Percentiles rank a stretch among this genome's conserved stretches.
phyloP scores from a whole-genome alignment of 2,888 invertebrate species.

The Tetheella fluctuosa region DNA sequence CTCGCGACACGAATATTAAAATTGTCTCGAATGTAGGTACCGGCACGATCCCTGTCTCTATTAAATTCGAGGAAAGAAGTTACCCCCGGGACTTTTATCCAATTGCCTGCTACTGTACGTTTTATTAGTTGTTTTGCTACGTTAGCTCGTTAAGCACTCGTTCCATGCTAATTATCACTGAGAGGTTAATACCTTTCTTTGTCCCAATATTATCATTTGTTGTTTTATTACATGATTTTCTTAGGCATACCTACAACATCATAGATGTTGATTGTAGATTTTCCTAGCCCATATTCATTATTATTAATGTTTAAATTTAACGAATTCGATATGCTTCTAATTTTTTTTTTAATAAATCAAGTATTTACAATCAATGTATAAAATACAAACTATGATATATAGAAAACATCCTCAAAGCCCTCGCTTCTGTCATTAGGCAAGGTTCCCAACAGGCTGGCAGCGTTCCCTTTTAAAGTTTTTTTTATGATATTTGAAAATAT shows the following conservation, averaged over 20 bases:
- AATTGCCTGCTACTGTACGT: slow-evolving; percentile 64
- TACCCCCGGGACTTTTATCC: slow-evolving; percentile 70
- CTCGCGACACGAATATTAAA: slow-evolving; percentile 75
- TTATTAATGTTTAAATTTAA: too few species aligned
- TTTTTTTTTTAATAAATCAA: too few species aligned
- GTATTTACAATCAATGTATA: too few species aligned
- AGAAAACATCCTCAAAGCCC: too few species aligned
- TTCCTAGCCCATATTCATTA: neutral
- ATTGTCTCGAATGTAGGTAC: slow-evolving; percentile 62
- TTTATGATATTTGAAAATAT: too few species aligned
- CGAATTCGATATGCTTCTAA: too few species aligned
- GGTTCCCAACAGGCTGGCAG: too few species aligned
- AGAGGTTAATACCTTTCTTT: neutral
- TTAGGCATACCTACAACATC: too few species aligned
- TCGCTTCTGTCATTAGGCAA: too few species aligned
- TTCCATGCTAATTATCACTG: slow-evolving; percentile 1
- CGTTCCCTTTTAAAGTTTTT: too few species aligned
- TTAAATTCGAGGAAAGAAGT: slow-evolving; percentile 67
- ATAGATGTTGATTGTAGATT: neutral
- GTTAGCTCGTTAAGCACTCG: slow-evolving; percentile 32
- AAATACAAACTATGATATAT: too few species aligned
- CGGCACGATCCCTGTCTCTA: slow-evolving; percentile 50
- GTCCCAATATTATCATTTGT: neutral
- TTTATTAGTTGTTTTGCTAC: slow-evolving; percentile 54
- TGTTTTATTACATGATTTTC: too few species aligned